Evolutionary conservation across 2,888 invertebrate species (phyloP).

Genomic region (Onthophagus sagittarius): DNA sequence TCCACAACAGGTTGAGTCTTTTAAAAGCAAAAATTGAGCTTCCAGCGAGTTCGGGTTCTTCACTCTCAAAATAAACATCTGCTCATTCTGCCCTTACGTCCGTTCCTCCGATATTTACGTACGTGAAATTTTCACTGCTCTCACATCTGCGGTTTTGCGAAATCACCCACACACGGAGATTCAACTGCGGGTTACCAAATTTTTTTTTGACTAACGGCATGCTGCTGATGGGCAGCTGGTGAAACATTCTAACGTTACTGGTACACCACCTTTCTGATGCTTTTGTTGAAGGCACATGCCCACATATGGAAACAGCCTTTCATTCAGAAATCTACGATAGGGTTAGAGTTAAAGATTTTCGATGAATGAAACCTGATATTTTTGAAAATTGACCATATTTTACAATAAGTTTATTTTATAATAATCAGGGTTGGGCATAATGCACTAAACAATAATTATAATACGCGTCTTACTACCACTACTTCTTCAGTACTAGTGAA

Average conservation of each 20-base stretch:
- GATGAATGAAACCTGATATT: too few relatives aligned
- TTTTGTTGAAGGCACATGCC: neutral
- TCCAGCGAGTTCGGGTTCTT: neutral
- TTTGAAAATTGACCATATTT: too few relatives aligned
- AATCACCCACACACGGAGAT: neutral
- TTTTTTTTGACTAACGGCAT: neutral
- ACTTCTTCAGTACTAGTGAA: too few relatives aligned
- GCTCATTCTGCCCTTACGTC: neutral
- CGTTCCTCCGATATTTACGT: neutral
- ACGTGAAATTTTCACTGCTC: neutral
- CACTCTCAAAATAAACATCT: neutral
- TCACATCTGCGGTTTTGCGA: neutral
- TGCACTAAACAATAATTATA: too few relatives aligned
- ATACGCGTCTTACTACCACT: too few relatives aligned
- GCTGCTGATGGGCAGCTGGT: constrained; percentile 3
- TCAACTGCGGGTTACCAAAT: neutral
- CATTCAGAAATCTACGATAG: constrained; percentile 1
- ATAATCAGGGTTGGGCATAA: too few relatives aligned
- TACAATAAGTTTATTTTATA: too few relatives aligned
- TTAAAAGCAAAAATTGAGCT: neutral
- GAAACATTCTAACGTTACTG: neutral
- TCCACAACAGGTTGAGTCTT: neutral
- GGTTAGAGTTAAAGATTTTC: neutral
- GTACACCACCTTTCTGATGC: constrained; percentile 1
- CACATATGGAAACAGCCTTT: neutral